Base-by-base conservation (phyloP, 2,797 vertebrate species). In the Xenopus petersii region DNA sequence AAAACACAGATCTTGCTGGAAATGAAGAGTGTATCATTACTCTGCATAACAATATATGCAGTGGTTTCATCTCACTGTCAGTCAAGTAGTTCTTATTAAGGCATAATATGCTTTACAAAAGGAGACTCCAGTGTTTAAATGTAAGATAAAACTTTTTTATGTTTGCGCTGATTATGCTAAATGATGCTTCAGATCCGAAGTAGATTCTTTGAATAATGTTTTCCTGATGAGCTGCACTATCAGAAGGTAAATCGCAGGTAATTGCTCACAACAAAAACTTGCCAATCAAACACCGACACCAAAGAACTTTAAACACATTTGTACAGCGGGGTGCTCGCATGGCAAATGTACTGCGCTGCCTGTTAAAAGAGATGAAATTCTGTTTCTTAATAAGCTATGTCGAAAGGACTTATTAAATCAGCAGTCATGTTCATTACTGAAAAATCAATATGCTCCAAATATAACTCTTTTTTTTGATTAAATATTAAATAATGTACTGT, bases 111-210 rank as follows among this genome's bases (percentile, higher is more conserved):
- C 24, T 33, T 54, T 12, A 30, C 54, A 66, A 67, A 74, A 48
- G 21, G 13, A 46, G 30, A 10, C 21, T 67, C 33, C 66, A 74
- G 54, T 36, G 59, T 67, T 60, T 59, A 55, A 74, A 67, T 74
- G 54, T 67, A 66, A 74, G 42, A 48, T 74, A 60, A 74, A 74
- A 74, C 63, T 74, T 58, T 73, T 58, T 74, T 73, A 36, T 66
- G 63, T 74, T 74, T 59, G 54, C 24, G 17, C 71, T 60, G 63
- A 74, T 74, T 74, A 74, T 74, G 71, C 66, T 74, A 74, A 74
- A 64, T 74, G 55, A 33, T 67, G 36, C 64, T 74, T 74, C 54
- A 74, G 64, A 74, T 74, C 46, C 67, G 13, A 74, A 74, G 71
- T 67, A 49, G 65, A 49, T 66, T 67, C 33, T 60, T 47, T 74